Percentiles rank a stretch among this genome's conserved stretches.
phyloP scores from a whole-genome alignment of 64 coral and sea anemone species.

The Dendronephthya gigantea region DNA sequence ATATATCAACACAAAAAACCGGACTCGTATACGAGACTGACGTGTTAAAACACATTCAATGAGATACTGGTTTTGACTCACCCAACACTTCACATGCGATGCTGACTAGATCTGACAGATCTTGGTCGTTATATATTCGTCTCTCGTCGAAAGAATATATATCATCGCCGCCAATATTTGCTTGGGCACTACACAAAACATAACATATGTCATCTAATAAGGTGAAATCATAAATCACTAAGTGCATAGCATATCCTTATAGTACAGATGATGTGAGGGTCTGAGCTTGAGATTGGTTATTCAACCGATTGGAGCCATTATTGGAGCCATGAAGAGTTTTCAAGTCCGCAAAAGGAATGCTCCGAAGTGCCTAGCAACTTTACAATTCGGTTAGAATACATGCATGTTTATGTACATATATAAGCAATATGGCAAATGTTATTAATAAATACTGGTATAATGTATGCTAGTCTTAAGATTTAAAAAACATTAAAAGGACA shows the following conservation, averaged over 20 bases:
- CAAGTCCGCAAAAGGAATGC: too few relatives aligned
- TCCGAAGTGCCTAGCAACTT: too few relatives aligned
- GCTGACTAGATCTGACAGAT: slow-evolving; percentile 61
- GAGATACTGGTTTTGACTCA: slow-evolving; percentile 6
- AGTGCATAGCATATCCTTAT: background rate
- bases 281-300: too few relatives aligned
- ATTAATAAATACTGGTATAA: too few relatives aligned
- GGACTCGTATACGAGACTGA: background rate
- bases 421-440: too few relatives aligned
- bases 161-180: slow-evolving; percentile 68
- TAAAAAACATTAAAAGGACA: too few relatives aligned
- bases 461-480: too few relatives aligned
- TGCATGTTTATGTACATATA: too few relatives aligned
- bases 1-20: background rate
- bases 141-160: slow-evolving; percentile 67
- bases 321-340: too few relatives aligned
- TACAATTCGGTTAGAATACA: too few relatives aligned
- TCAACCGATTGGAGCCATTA: too few relatives aligned
- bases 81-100: slow-evolving; percentile 61
- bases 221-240: background rate
- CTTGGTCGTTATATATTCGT: slow-evolving; percentile 93
- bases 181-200: slow-evolving; percentile 51
- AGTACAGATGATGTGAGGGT: too few relatives aligned
- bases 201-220: background rate
- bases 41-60: background rate